Evolutionary conservation across 2,888 invertebrate genomes (phyloP).

Genomic region (Lasioglossum calceatum): DNA sequence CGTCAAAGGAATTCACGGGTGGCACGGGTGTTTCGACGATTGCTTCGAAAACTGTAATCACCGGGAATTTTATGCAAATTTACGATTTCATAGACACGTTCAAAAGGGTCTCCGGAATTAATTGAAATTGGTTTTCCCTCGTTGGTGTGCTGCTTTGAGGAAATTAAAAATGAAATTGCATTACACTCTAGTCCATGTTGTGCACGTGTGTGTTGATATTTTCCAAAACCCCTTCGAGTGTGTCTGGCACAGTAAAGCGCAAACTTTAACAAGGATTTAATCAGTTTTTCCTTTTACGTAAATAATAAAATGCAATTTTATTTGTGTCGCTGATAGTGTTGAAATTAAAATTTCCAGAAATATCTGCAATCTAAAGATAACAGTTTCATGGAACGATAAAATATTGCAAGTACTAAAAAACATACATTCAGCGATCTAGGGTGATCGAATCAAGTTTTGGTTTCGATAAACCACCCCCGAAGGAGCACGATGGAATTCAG

Average conservation of each 20-base stretch:
- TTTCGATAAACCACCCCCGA: background rate
- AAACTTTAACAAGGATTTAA: background rate
- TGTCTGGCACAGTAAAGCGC: background rate
- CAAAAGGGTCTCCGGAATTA: background rate
- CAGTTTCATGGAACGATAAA: background rate
- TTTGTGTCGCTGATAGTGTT: background rate
- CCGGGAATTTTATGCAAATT: background rate
- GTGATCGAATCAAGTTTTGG: background rate
- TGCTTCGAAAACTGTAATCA: background rate
- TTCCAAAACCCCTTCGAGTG: background rate
- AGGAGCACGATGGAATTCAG: constrained; percentile 7
- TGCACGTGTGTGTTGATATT: background rate
- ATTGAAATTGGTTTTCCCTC: background rate
- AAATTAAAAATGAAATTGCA: background rate
- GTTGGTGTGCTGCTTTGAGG: background rate
- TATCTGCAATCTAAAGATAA: background rate
- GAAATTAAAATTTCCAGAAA: background rate
- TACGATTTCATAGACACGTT: background rate
- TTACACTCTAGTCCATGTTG: background rate
- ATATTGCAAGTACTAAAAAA: background rate
- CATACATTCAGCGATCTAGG: background rate
- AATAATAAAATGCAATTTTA: background rate
- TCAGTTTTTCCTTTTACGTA: background rate
- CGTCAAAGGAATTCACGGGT: background rate
- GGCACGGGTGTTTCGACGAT: background rate